Evolutionary conservation across 2,797 vertebrate species (phyloP), one percentile per base, ranked within the genome.

Genomic region (Tragopan temminckii): DNA sequence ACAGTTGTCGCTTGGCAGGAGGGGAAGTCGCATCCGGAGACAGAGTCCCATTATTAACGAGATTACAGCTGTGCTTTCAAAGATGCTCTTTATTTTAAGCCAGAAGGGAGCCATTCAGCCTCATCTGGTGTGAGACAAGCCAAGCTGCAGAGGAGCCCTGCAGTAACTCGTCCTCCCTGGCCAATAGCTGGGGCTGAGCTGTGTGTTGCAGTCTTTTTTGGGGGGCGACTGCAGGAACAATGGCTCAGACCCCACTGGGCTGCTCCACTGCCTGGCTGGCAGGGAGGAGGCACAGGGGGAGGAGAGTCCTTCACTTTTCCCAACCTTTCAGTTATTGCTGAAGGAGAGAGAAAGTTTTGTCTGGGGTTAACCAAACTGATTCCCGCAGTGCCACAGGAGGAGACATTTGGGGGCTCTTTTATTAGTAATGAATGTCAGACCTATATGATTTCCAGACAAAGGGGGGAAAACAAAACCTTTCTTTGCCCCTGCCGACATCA

Each of bases 401-500:
- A 71, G 45, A 43, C 58, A 10, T 93, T 2, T 74, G 46, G 46
- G 59, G 57, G 24, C 35, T 70, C 11, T 0, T 83, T 85, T 91
- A 38, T 70, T 77, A 27, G 7, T 78, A 83, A 85, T 48, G 53
- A 75, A 35, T 83, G 36, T 75, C 80, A 75, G 80, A 75, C 40
- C 13, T 89, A 3, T 91, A 78, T 83, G 58, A 21, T 94, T 29
- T 88, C 53, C 80, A 91, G 43, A 58, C 9, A 0, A 88, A 88
- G 83, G 27, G 27, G 36, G 72, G 74, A 70, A 85, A 75, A 8
- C 27, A 70, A 83, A 88, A 52, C 11, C 7, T 67, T 70, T 62
- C 1, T 59, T 66, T 82, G 50, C 61, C 0, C 0, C 27, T 52
- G 21, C 21, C 0, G 0, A 70, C 36, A 50, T 70, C n/a, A 40